Conservation (phyloP, 37 sponge, comb jelly and placozoan genomes). For the Oscarella lobularis region DNA sequence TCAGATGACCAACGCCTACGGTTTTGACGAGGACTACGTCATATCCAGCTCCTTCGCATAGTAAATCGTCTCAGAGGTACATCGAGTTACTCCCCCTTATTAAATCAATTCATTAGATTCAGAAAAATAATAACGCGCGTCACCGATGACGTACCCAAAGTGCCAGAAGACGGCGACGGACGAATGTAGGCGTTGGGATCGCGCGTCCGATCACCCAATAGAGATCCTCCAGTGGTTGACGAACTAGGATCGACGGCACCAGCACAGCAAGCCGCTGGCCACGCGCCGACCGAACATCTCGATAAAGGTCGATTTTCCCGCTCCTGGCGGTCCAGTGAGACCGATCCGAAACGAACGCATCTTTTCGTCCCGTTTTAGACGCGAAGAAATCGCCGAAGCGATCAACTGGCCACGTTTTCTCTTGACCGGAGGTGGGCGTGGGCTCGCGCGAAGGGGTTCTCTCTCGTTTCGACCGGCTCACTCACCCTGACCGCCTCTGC, state of each 20-base stretch:
- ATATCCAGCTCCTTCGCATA: constrained; percentile 80
- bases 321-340: constrained; percentile 89
- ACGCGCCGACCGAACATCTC: constrained; percentile 62
- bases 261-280: too few species aligned
- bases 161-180: constrained; percentile 83
- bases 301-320: constrained; percentile 87
- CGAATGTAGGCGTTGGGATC: constrained; percentile 88
- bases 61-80: too few species aligned
- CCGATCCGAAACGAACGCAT: constrained; percentile 58
- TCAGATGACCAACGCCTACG: constrained; percentile 95
- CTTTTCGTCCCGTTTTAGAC: too few species aligned
- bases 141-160: too few species aligned
- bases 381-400: too few species aligned
- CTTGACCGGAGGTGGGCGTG: too few species aligned
- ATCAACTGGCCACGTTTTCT: too few species aligned
- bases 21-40: constrained; percentile 83
- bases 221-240: constrained; percentile 62
- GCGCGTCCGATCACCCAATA: constrained; percentile 89
- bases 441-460: too few species aligned
- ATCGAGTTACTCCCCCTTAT: background rate
- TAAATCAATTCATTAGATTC: background rate
- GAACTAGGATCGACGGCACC: constrained; percentile 93
- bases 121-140: background rate
- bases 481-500: too few species aligned
- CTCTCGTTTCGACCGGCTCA: too few species aligned